Evolutionary conservation across 2,113 vertebrate species (phyloP).

Genomic region (Triplophysa tibetana): DNA sequence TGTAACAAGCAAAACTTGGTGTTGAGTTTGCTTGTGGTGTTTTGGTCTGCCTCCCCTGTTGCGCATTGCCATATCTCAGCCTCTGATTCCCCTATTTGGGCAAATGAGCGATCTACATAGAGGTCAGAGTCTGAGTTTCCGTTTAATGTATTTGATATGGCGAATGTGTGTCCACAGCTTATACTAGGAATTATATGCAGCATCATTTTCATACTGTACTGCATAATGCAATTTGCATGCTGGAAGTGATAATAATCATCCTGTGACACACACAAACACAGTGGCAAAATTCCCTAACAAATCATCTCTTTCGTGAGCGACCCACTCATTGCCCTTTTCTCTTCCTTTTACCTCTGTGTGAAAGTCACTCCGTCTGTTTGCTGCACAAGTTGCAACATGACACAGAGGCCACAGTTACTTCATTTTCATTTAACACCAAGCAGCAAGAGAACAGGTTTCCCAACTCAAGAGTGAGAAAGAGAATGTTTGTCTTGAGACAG

Average conservation of each 20-base stretch:
- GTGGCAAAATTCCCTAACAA: not conserved
- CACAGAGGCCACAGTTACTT: constrained; percentile 69
- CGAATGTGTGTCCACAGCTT: not conserved
- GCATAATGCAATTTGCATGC: not conserved
- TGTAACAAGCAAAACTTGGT: no score
- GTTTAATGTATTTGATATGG: no score
- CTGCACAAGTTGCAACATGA: constrained; percentile 73
- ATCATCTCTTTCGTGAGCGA: not conserved
- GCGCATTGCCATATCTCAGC: no score
- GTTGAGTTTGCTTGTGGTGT: no score
- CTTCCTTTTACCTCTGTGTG: constrained; percentile 64
- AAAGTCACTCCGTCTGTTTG: constrained; percentile 64
- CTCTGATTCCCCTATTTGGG: no score
- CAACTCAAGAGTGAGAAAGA: constrained; percentile 48
- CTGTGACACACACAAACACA: not conserved
- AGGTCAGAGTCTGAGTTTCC: no score
- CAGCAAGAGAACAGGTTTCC: constrained; percentile 67
- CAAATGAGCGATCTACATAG: no score
- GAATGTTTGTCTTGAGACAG: constrained; percentile 38
- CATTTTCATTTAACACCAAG: constrained; percentile 66
- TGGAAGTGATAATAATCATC: constrained; percentile 1
- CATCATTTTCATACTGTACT: constrained; percentile 34
- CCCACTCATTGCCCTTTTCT: constrained; percentile 13
- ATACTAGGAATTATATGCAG: constrained; percentile 37
- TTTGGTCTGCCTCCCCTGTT: no score